These are phyloP conservation scores for Oryctolagus cuniculus DNA, from an alignment of 2,113 vertebrate species.

Conservation along the genomic window mOryCun1.1 NC_091441.1:45366001-45366500, in stretches of 20 bases:
- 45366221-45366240: slow-evolving; percentile 32
- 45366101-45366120: not conserved
- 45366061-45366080: not conserved
- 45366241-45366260: not conserved
- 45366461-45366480: not conserved
- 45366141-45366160: not conserved
- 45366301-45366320: not conserved
- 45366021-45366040: slow-evolving; percentile 25
- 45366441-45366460: not conserved
- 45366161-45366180: not conserved
- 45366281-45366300: not conserved
- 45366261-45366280: slow-evolving; percentile 12
- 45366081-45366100: not conserved
- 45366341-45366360: not conserved
- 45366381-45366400: too few relatives aligned
- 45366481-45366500: not conserved
- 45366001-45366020: not conserved
- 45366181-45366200: not conserved
- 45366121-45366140: not conserved
- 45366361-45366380: not conserved
- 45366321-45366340: not conserved
- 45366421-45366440: not conserved
- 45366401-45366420: not conserved
- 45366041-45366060: not conserved
- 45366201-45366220: slow-evolving; percentile 32